These are phyloP conservation scores for Micrasema minimum DNA, from an alignment of 1,140 invertebrate species.

Conservation along the genomic window DNA sequence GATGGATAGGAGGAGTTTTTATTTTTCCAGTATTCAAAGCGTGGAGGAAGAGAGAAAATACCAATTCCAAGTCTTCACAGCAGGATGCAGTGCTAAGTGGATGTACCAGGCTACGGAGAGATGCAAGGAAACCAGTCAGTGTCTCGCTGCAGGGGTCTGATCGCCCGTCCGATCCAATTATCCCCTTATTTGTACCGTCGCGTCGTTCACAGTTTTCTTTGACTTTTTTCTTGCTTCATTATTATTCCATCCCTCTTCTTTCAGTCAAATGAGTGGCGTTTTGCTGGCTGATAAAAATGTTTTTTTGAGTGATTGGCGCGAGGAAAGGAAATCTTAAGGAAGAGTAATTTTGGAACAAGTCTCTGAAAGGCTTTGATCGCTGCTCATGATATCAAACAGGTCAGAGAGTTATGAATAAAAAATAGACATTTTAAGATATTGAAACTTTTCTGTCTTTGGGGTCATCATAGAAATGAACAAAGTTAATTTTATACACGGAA, in stretches of 20 bases:
- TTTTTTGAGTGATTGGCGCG: not conserved
- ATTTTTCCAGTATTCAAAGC: no score
- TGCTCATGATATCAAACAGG: no score
- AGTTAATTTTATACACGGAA: no score
- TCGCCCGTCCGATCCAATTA: slow-evolving; percentile 52
- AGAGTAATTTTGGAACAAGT: no score
- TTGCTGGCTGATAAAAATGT: slow-evolving; percentile 44
- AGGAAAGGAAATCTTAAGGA: no score
- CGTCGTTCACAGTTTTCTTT: slow-evolving; percentile 31
- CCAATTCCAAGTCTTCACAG: slow-evolving; percentile 17
- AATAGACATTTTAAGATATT: no score
- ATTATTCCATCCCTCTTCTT: slow-evolving; percentile 46
- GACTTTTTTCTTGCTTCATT: slow-evolving; percentile 44
- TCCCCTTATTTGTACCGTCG: slow-evolving; percentile 50
- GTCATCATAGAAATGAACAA: no score
- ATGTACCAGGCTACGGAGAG: slow-evolving; percentile 1
- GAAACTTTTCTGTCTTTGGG: no score
- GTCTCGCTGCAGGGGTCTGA: slow-evolving; percentile 45
- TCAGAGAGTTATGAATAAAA: no score
- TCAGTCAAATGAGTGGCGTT: slow-evolving; percentile 31
- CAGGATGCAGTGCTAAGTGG: slow-evolving; percentile 23
- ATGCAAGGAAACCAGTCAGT: slow-evolving; percentile 27
- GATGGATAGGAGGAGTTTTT: not conserved
- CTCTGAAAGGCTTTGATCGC: no score
- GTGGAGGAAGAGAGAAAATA: no score